A percentile compares a stretch with the other conserved stretches of the same genome.
Evolutionary conservation across 2,888 invertebrate genomes (phyloP).

Genomic region (Athrips mouffetella): DNA sequence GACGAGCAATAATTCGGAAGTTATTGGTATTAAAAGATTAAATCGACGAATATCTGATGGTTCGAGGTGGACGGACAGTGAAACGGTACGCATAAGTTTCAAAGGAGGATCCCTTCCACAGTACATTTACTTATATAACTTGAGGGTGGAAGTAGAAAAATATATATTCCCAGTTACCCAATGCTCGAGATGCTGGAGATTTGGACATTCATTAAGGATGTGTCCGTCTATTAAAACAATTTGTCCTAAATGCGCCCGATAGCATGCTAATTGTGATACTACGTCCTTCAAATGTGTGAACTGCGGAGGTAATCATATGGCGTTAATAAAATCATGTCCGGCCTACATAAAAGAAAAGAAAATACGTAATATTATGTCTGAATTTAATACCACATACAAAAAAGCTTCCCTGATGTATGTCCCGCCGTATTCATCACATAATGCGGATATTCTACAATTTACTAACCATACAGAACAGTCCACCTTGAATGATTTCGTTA

Average conservation of each 20-base stretch:
- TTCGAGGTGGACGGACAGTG: not conserved
- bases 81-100: not conserved
- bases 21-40: no score
- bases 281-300: conserved; percentile 20
- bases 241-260: conserved; percentile 22
- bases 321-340: conserved; percentile 21
- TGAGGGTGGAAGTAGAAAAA: not conserved
- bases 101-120: not conserved
- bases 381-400: conserved; percentile 24
- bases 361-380: conserved; percentile 23
- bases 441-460: no score
- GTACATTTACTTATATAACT: not conserved
- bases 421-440: not conserved
- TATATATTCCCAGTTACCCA: conserved; percentile 7
- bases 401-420: conserved; percentile 18
- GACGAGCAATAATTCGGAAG: no score
- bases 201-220: conserved; percentile 14
- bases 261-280: conserved; percentile 12
- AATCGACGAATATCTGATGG: not conserved
- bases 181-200: conserved; percentile 21
- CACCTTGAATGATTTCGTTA: no score
- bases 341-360: conserved; percentile 23
- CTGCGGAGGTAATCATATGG: conserved; percentile 23
- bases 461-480: no score
- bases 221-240: conserved; percentile 17